Percentiles rank a stretch among this genome's conserved stretches.
phyloP scores from a whole-genome alignment of 2,797 vertebrate species.

The Sebastes steindachneri region DNA sequence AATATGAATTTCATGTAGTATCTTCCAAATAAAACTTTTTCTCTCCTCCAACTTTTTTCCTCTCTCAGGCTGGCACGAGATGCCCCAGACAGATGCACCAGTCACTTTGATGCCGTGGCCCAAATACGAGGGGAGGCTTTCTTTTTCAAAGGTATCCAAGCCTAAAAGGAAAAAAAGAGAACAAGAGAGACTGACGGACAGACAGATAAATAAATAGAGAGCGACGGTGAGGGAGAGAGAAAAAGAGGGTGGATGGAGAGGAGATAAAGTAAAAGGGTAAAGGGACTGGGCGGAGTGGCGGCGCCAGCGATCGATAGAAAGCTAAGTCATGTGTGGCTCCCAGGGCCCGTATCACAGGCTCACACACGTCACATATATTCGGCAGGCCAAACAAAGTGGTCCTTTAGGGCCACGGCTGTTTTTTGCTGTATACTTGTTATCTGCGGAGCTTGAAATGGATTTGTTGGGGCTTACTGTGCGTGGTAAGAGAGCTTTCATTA shows the following conservation, averaged over 20 bases:
- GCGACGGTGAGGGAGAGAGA: background rate
- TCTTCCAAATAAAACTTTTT: background rate
- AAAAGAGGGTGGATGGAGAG: slow-evolving; percentile 9
- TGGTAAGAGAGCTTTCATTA: background rate
- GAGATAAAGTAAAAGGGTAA: slow-evolving; percentile 27
- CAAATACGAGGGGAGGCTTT: slow-evolving; percentile 94
- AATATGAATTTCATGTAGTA: background rate
- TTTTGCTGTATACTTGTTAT: background rate
- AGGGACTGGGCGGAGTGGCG: background rate
- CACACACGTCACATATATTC: slow-evolving; percentile 17
- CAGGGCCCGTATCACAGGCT: slow-evolving; percentile 12
- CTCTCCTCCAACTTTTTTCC: background rate
- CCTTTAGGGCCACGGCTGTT: background rate
- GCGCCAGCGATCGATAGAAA: slow-evolving; percentile 44
- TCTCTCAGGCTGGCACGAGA: slow-evolving; percentile 83
- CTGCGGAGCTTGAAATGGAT: slow-evolving; percentile 15
- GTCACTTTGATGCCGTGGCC: slow-evolving; percentile 90
- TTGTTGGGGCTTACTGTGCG: slow-evolving; percentile 15
- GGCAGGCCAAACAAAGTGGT: slow-evolving; percentile 36
- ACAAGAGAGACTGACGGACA: background rate
- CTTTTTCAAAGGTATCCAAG: slow-evolving; percentile 9
- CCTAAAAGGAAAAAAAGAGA: slow-evolving; percentile 7
- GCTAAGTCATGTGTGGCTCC: slow-evolving; percentile 48
- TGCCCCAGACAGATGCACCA: slow-evolving; percentile 89
- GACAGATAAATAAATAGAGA: background rate